Conservation (phyloP, 1,140 invertebrate genomes). For the Melanaphis sacchari region DNA sequence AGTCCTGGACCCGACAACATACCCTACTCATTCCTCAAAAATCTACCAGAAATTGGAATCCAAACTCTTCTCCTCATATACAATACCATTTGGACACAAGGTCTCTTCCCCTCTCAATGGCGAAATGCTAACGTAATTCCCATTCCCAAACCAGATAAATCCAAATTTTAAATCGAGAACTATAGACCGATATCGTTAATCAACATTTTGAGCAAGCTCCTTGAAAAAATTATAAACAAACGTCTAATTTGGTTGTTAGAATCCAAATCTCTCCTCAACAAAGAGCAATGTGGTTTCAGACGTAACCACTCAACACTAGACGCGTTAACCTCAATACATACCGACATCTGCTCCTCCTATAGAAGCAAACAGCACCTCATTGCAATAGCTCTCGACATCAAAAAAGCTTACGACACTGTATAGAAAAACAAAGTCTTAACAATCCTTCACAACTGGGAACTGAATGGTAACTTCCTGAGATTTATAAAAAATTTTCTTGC, state of each 20-base stretch:
- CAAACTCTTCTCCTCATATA: no score
- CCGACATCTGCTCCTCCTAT: background rate
- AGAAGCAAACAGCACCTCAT: background rate
- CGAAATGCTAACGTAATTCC: no score
- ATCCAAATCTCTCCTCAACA: background rate
- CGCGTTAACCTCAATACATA: background rate
- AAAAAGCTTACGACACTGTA: background rate
- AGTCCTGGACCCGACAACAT: background rate
- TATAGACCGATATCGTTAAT: background rate
- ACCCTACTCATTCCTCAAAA: no score
- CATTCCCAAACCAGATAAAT: background rate
- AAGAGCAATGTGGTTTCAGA: background rate
- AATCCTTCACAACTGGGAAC: background rate
- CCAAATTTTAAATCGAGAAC: background rate
- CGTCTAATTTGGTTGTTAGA: background rate
- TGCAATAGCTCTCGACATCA: background rate
- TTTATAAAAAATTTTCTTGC: background rate
- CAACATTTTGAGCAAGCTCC: background rate
- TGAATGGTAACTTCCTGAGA: background rate
- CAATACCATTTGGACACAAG: no score
- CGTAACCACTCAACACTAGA: background rate
- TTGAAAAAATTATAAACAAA: background rate
- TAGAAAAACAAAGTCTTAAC: background rate
- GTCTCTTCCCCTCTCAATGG: no score
- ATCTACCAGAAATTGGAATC: no score